Base-by-base conservation (phyloP, 1,140 invertebrate genomes). In the Drosophila burlai region DNA sequence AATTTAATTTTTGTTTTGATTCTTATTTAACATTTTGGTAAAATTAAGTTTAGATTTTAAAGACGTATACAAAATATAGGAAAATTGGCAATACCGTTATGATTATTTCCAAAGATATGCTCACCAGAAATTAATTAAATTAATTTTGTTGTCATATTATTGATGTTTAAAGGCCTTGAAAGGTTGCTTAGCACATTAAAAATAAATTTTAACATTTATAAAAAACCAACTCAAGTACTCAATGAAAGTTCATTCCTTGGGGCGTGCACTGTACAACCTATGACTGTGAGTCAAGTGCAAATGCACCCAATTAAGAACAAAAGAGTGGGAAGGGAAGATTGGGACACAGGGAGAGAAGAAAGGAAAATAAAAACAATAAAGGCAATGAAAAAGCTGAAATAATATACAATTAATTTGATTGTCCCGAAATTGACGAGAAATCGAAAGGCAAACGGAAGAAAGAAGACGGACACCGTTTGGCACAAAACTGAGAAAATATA, bases 401-500 rank as follows among this genome's bases (percentile, higher is more conserved):
- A 81, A 61, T 69, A 59, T 57, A 71, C 81, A 83, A 80, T 83
- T 80, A 83, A 83, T 67, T 80, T 80, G 76, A 83, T 80, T 83
- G 81, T 49, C 71, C 62, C 59, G 52, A 67, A 83, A 83, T 83
- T 83, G 81, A 76, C 34, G 60, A 59, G 49, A 83, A 80, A 75
- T 71, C 62, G 71, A 64, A 79, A 64, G 11, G 54, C 49, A 55
- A 68, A 21, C 65, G 59, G 46, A 68, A 50, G 18, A 67, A 67
- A 50, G 18, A 67, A 67, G 52, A 55, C 34, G 52, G 9, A 40
- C 15, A 40, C 4, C 45, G n/a, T 67, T 68, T 50, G 67, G 63
- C 67, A 45, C 24, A 43, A 36, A 34, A 43, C 13, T 40, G 13
- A 36, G 36, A 50, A 9, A 68, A 47, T 34, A 11, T n/a, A 45